Conservation (phyloP, 2,113 vertebrate species). For the Nyctibius bracteatus region DNA sequence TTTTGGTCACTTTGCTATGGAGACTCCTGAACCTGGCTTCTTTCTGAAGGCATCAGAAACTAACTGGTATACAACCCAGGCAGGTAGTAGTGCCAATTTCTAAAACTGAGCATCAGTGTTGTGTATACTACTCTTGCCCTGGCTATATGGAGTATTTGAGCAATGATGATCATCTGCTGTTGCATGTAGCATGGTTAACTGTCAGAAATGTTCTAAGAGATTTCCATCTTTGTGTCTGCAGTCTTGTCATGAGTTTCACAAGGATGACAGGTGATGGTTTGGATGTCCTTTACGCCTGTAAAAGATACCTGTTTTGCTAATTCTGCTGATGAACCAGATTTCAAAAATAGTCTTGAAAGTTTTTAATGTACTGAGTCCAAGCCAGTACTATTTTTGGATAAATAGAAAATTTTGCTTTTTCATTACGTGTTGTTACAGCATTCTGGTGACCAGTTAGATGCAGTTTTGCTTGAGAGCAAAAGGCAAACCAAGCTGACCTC, state of each 20-base stretch:
- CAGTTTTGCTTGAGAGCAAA: background rate
- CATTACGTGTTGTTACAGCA: rapidly evolving
- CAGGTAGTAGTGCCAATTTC: background rate
- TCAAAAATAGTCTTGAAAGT: background rate
- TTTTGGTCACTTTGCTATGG: background rate
- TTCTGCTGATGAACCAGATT: background rate
- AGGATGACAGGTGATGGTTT: background rate
- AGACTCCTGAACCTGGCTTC: background rate
- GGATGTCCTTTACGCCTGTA: background rate
- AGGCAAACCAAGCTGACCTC: background rate
- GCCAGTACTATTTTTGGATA: background rate
- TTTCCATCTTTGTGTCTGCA: rapidly evolving
- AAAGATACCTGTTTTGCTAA: background rate
- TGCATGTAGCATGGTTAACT: background rate
- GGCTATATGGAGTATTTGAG: background rate
- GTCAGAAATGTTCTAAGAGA: background rate
- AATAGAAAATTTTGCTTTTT: background rate
- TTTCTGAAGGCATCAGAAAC: background rate
- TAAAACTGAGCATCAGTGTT: background rate
- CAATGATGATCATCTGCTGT: too few species aligned
- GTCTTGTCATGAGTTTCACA: background rate
- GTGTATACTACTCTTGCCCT: too few species aligned
- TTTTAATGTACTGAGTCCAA: background rate
- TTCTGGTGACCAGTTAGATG: background rate
- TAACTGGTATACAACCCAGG: background rate